Evolutionary conservation across 2,797 vertebrate genomes (phyloP).

Genomic region (Cyprinodon diabolis): DNA sequence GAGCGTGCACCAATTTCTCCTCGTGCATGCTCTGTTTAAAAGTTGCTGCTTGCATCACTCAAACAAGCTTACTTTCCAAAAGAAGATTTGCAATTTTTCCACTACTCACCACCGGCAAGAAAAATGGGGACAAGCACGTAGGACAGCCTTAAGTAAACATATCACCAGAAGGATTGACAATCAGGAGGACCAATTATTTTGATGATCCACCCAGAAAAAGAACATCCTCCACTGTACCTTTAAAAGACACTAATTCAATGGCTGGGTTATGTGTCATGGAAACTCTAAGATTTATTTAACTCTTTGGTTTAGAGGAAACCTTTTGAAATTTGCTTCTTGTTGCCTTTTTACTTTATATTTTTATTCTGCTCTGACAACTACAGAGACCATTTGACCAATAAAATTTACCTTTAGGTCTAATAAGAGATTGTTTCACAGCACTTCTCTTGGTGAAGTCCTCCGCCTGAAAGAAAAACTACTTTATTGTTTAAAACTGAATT

Average conservation of each 20-base stretch:
- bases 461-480: slow-evolving; percentile 28
- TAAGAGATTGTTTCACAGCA: slow-evolving; percentile 24
- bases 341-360: slow-evolving; percentile 6
- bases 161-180: no score
- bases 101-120: no score
- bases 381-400: slow-evolving; percentile 27
- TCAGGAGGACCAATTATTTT: no score
- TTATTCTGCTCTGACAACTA: slow-evolving; percentile 1
- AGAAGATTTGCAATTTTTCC: no score
- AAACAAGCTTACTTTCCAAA: no score
- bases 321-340: slow-evolving; percentile 38
- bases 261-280: neutral
- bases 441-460: slow-evolving; percentile 24
- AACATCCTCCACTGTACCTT: no score
- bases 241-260: neutral
- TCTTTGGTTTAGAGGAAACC: slow-evolving; percentile 5
- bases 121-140: no score
- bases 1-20: no score
- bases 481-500: slow-evolving; percentile 32
- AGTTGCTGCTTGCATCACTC: no score
- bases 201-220: no score
- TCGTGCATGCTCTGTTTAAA: no score
- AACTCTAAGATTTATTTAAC: neutral
- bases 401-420: slow-evolving; percentile 42
- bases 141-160: no score